Conservation (phyloP, 2,888 invertebrate genomes). For the Boloria euphrosyne region DNA sequence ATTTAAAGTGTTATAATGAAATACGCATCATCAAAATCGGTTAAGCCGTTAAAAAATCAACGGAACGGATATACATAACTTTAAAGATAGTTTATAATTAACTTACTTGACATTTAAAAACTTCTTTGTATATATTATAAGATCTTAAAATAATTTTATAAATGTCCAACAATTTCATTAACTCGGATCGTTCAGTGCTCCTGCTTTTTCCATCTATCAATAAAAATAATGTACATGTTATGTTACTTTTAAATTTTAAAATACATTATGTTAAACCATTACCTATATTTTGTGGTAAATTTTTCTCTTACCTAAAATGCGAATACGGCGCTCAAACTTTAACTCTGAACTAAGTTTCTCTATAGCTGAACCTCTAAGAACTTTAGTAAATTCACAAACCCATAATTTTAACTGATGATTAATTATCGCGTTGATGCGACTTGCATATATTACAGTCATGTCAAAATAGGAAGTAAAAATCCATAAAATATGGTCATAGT, state of each 20-base stretch:
- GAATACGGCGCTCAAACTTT: no score
- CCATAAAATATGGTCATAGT: neutral
- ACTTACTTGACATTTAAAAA: neutral
- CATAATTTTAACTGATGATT: constrained; percentile 14
- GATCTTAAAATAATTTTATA: neutral
- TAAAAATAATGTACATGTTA: neutral
- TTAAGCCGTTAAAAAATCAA: no score
- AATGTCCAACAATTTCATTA: neutral
- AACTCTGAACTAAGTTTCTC: no score
- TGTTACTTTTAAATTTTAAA: no score
- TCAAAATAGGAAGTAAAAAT: neutral
- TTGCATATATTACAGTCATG: neutral
- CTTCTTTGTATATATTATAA: neutral
- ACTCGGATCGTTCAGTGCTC: neutral
- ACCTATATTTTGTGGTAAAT: no score
- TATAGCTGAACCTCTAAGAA: neutral
- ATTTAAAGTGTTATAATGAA: no score
- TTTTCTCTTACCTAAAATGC: no score
- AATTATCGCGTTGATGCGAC: constrained; percentile 3
- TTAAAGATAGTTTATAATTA: neutral
- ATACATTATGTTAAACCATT: no score
- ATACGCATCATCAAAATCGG: no score
- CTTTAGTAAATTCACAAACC: constrained; percentile 9
- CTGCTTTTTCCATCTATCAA: neutral
- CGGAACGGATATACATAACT: no score